phyloP scores from a whole-genome alignment of 2,888 invertebrate species.

The Drosophila fulvimacula region DNA sequence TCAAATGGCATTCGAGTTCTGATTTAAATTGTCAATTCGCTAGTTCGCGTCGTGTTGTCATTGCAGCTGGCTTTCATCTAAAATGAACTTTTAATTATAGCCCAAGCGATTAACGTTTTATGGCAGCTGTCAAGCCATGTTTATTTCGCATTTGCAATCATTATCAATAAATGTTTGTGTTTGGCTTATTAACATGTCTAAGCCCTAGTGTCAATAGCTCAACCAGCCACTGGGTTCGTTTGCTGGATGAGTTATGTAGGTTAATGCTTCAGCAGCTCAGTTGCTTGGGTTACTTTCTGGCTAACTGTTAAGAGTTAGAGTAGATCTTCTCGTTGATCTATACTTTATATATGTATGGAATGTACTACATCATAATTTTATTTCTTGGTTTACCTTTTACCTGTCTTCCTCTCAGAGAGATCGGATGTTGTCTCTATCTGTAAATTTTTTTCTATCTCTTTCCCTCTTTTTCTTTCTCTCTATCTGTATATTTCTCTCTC shows the following conservation, averaged over 20 bases:
- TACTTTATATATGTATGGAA: no score
- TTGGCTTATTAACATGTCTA: conserved; percentile 7
- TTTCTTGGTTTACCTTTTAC: no score
- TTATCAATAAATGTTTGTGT: background rate
- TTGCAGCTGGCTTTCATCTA: conserved; percentile 9
- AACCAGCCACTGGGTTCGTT: background rate
- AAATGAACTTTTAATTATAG: background rate
- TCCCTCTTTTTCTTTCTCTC: no score
- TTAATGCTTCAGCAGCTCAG: background rate
- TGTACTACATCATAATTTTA: no score
- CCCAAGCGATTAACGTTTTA: background rate
- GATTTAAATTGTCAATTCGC: conserved; percentile 7
- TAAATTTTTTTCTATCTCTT: no score
- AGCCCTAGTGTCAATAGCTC: background rate
- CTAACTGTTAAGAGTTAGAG: no score
- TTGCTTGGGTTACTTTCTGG: background rate
- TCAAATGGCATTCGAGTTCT: conserved; percentile 14
- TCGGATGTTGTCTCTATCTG: no score
- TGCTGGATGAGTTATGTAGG: background rate
- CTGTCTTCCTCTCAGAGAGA: no score
- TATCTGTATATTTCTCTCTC: no score
- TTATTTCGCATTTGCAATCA: background rate
- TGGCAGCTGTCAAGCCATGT: background rate
- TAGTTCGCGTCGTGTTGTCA: background rate
- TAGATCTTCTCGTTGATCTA: no score